Evolutionary conservation across 53 echinoderm and acorn worm species (phyloP).

Genomic region (Temnopleurus reevesii): DNA sequence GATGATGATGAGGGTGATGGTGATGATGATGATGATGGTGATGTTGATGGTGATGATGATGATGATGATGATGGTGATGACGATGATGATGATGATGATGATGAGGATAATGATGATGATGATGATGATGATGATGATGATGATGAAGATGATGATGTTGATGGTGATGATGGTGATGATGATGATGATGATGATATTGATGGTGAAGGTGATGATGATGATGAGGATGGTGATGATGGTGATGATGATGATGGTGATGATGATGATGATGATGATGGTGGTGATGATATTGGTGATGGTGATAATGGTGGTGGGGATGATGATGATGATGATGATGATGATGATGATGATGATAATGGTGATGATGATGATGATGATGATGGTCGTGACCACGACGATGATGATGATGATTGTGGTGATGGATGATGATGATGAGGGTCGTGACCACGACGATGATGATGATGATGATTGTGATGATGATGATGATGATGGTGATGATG

Average conservation of each 20-base stretch:
- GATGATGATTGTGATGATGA: background rate
- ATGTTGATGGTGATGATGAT: conserved; percentile 16
- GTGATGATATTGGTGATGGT: background rate
- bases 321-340: background rate
- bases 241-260: conserved; percentile 17
- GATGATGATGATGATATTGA: background rate
- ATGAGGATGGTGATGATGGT: conserved; percentile 4
- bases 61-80: background rate
- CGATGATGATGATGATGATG: background rate
- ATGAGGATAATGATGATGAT: background rate
- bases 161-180: background rate
- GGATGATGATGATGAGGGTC: too few species aligned
- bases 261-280: conserved; percentile 5
- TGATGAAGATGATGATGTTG: conserved; percentile 8
- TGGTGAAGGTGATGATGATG: background rate
- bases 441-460: too few species aligned
- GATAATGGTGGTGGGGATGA: background rate
- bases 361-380: too few species aligned
- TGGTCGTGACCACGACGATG: too few species aligned
- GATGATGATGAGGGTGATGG: background rate
- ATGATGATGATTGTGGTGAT: background rate
- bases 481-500: too few species aligned
- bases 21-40: conserved; percentile 45
- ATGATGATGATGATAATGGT: too few species aligned
- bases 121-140: background rate